These are phyloP conservation scores for Nymphalis io DNA, from an alignment of 1,140 invertebrate genomes.

Conservation along the genomic window DNA sequence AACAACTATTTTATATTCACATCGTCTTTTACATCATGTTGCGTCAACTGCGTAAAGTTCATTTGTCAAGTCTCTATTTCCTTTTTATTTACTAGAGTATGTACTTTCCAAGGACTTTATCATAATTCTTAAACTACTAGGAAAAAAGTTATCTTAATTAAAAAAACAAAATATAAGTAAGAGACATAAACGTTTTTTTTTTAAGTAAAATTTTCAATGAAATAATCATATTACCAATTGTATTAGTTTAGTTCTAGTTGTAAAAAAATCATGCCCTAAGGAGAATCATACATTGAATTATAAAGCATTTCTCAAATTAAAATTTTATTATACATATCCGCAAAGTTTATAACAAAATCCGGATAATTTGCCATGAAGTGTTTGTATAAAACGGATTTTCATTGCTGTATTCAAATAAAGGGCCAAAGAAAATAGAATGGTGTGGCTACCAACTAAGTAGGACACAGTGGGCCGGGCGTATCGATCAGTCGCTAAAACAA, in stretches of 20 bases:
- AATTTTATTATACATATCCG: constrained; percentile 24
- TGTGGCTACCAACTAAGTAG: constrained; percentile 66
- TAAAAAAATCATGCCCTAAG: neutral
- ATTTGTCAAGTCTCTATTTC: constrained; percentile 52
- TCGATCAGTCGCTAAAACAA: constrained; percentile 74
- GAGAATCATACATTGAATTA: constrained; percentile 1
- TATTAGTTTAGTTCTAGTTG: neutral
- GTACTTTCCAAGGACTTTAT: neutral
- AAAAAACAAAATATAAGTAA: no score
- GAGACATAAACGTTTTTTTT: no score
- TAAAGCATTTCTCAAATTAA: neutral
- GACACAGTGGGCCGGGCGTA: constrained; percentile 66
- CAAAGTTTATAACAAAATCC: no score
- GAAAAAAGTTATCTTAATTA: no score
- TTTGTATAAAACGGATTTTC: constrained; percentile 36
- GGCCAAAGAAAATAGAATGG: constrained; percentile 60
- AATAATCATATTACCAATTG: neutral
- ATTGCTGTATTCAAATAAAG: constrained; percentile 56
- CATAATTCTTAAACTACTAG: neutral
- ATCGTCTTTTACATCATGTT: constrained; percentile 53
- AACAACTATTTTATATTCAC: constrained; percentile 60
- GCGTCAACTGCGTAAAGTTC: constrained; percentile 56
- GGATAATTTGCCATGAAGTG: constrained; percentile 17
- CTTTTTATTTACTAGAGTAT: constrained; percentile 22
- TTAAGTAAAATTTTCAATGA: neutral